These are phyloP conservation scores for Candidula unifasciata DNA, from an alignment of 2,888 invertebrate species.

Conservation along the genomic window DNA sequence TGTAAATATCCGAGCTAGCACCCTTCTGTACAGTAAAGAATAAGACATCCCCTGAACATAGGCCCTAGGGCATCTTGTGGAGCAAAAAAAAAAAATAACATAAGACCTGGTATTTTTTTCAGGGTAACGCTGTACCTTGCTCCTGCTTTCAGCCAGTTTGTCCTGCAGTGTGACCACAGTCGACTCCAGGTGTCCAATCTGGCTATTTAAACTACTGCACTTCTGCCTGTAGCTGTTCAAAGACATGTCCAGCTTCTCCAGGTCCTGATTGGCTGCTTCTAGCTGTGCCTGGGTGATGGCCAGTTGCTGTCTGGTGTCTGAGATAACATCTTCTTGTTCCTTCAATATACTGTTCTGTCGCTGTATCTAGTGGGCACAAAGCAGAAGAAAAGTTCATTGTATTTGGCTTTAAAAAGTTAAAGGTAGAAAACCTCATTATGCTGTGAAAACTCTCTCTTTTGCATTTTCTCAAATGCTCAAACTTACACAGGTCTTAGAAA, in stretches of 20 bases:
- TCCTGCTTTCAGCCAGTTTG: conserved; percentile 69
- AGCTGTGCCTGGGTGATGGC: conserved; percentile 71
- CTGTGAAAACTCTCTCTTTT: no score
- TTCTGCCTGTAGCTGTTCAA: conserved; percentile 72
- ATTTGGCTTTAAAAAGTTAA: no score
- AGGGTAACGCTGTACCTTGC: conserved; percentile 65
- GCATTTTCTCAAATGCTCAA: no score
- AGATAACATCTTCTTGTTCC: conserved; percentile 67
- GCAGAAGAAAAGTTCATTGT: no score
- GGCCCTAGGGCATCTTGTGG: no score
- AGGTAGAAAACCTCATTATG: no score
- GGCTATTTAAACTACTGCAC: conserved; percentile 65
- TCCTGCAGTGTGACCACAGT: conserved; percentile 70
- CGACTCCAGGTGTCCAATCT: conserved; percentile 69
- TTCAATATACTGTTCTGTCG: conserved; percentile 65
- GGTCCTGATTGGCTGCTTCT: conserved; percentile 63
- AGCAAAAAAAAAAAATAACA: background rate
- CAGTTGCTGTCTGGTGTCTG: conserved; percentile 70
- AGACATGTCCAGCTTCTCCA: conserved; percentile 63
- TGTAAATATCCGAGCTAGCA: no score
- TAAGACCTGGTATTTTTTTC: background rate
- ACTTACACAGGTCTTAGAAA: no score
- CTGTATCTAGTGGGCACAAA: conserved; percentile 59
- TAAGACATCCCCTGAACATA: no score
- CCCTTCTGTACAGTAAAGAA: no score